Evolutionary conservation across 2,888 invertebrate species (phyloP), one percentile per base, ranked within the genome.

Genomic region (Fragum whitleyi): DNA sequence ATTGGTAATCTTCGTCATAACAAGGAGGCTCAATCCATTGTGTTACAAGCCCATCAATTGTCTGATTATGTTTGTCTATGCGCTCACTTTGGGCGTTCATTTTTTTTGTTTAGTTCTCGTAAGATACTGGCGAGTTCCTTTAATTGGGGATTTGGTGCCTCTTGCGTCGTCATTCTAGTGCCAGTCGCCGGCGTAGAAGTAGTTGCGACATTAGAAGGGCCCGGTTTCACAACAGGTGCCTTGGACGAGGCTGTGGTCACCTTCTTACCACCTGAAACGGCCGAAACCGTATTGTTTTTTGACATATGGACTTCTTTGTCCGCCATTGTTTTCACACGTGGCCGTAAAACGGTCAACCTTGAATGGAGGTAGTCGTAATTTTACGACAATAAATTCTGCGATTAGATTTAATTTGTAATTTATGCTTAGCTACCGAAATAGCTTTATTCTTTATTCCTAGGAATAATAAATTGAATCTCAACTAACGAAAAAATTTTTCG

Each of bases 261-360:
- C 32, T 73, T 61, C 21, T 73, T 73, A 16, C 39, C 61, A 0
- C 47, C 21, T 16, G 73, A 59, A 62, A 62, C 73, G 51, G 62
- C 73, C 73, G 62, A 73, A 73, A 47, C 62, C 62, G 62, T 21
- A 1, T 32, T 7, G 14, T 26, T 28, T 32, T 73, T 73, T 6
- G 47, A 61, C n/a, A 62, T 73, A 28, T 73, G 73, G 0, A 73
- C 62, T 21, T 73, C 73, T 28, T 61, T 73, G 47, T 73, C 62
- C 42, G 62, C 62, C 73, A 73, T 73, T 36, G 32, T n/a, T 14
- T 9, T 57, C 29, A n/a, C 59, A 59, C 57, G 59, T 39, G 71
- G 32, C 21, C 53, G 53, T 39, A 36, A 57, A 39, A 2, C 16
- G 32, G 23, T n/a, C 57, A 7, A 32, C 21, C n/a, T n/a, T 19